These are phyloP conservation scores for Synergus laeviventris DNA, from an alignment of 2,888 invertebrate genomes.

Conservation along the genomic window DNA sequence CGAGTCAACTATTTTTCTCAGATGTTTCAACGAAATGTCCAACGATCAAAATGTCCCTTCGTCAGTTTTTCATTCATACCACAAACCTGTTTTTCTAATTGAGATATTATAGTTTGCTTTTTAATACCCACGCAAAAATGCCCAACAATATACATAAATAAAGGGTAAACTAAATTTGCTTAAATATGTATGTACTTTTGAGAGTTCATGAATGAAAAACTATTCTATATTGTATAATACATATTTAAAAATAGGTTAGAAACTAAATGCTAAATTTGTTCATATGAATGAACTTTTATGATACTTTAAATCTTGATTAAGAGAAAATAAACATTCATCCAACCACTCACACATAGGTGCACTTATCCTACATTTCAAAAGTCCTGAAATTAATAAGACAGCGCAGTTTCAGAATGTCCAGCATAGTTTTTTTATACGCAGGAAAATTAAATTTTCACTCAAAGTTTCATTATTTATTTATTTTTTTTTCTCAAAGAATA, in stretches of 20 bases:
- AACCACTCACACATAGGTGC: too few species aligned
- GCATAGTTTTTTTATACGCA: too few species aligned
- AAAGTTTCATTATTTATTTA: neutral
- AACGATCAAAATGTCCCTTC: conserved; percentile 24
- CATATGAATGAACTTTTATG: too few species aligned
- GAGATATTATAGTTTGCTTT: conserved; percentile 5
- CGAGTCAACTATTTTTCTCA: conserved; percentile 33
- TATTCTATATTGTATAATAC: too few species aligned
- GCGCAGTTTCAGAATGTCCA: too few species aligned
- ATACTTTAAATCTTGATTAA: too few species aligned
- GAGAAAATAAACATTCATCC: too few species aligned
- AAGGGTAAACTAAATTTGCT: neutral
- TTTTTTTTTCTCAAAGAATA: neutral
- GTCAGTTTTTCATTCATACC: neutral
- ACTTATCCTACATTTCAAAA: too few species aligned
- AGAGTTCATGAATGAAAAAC: neutral
- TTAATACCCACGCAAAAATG: neutral
- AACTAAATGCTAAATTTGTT: too few species aligned
- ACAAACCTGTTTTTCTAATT: neutral
- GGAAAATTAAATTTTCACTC: neutral
- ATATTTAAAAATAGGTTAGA: too few species aligned
- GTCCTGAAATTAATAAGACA: too few species aligned
- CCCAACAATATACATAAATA: neutral
- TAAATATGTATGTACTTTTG: neutral
- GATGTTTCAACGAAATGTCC: conserved; percentile 33